Evolutionary conservation across 1,140 invertebrate species (phyloP).

Genomic region (Asobara japonica): DNA sequence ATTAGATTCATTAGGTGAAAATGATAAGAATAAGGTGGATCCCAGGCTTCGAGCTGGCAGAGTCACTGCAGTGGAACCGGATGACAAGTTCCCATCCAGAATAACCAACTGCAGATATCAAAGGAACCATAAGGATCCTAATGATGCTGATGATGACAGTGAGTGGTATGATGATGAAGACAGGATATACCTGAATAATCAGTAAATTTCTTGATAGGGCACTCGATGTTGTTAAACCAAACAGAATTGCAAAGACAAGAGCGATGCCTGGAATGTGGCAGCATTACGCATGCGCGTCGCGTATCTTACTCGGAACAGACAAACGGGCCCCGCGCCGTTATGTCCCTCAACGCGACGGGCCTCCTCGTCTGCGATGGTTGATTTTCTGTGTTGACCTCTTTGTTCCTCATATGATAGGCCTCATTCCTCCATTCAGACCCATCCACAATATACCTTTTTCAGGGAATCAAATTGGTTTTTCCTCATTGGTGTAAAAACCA

Average conservation of each 20-base stretch:
- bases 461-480: neutral
- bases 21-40: neutral
- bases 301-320: slow-evolving; percentile 63
- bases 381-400: neutral
- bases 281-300: slow-evolving; percentile 65
- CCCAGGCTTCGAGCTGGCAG: neutral
- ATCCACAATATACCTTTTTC: neutral
- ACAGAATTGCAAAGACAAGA: slow-evolving; percentile 17
- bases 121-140: neutral
- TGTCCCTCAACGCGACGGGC: slow-evolving; percentile 51
- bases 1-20: neutral
- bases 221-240: neutral
- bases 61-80: neutral
- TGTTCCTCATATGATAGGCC: neutral
- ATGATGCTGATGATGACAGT: neutral
- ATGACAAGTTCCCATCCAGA: too few relatives aligned
- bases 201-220: neutral
- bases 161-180: neutral
- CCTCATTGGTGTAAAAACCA: neutral
- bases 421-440: neutral
- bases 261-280: slow-evolving; percentile 62
- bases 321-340: slow-evolving; percentile 52
- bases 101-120: too few relatives aligned
- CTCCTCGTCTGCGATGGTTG: slow-evolving; percentile 39
- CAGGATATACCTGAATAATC: neutral